A percentile compares a stretch with the other conserved stretches of the same genome.
Evolutionary conservation across 2,113 vertebrate genomes (phyloP).

Genomic region (Acinonyx jubatus): DNA sequence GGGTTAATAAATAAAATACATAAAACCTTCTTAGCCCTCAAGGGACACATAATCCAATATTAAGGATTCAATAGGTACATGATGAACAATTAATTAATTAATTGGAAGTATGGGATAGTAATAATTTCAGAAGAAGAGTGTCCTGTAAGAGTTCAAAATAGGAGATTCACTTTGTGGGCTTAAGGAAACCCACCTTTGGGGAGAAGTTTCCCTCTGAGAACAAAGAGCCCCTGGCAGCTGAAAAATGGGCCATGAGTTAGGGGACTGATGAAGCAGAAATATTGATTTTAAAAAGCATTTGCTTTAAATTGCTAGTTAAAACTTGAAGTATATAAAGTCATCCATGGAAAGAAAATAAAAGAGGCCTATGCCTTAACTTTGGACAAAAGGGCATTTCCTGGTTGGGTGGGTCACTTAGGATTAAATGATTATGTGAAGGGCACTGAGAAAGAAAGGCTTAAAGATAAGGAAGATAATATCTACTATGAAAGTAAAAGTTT

Average conservation of each 20-base stretch:
- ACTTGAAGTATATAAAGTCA: not conserved
- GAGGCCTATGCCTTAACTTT: not conserved
- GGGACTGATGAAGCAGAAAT: not conserved
- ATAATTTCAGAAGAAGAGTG: not conserved
- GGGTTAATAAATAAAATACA: not conserved
- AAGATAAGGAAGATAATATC: not conserved
- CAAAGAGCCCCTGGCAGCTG: not conserved
- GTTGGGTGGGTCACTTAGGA: not conserved
- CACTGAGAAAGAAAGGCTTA: not conserved
- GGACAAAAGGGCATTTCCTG: not conserved
- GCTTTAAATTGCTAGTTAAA: constrained; percentile 9
- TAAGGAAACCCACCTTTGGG: not conserved
- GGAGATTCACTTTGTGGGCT: not conserved
- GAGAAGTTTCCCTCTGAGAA: not conserved
- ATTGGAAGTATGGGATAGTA: not conserved
- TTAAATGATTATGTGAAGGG: not conserved
- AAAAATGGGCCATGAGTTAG: not conserved
- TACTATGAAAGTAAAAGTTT: not conserved
- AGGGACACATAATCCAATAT: not conserved
- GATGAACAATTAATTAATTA: not conserved
- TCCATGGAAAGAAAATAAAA: not conserved
- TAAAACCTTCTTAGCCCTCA: not conserved
- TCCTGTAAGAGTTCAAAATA: not conserved
- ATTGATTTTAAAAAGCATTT: constrained; percentile 13
- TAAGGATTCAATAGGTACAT: not conserved